A percentile compares a stretch with the other conserved stretches of the same genome.
These are phyloP conservation scores for Trogon melanurus DNA, from an alignment of 2,113 vertebrate species.

Conservation along the genomic window DNA sequence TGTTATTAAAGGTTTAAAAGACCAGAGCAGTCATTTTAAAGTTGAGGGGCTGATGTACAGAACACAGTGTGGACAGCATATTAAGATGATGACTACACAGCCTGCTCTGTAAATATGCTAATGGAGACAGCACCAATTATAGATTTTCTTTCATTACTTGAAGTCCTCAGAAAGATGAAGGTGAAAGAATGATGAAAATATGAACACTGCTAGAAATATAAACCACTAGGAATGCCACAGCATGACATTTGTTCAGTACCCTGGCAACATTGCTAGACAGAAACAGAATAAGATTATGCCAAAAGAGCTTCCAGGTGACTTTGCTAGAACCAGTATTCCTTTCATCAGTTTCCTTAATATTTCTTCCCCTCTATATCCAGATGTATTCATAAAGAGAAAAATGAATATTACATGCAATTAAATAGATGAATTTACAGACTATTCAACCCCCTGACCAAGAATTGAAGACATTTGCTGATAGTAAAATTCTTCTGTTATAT, in stretches of 20 bases:
- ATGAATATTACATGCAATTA: neutral
- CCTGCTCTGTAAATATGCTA: slow-evolving; percentile 5
- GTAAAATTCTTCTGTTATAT: neutral
- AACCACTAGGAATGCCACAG: neutral
- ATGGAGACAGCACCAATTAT: neutral
- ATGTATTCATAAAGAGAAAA: neutral
- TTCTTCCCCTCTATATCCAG: neutral
- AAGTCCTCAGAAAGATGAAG: neutral
- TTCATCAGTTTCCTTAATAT: neutral
- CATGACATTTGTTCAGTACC: neutral
- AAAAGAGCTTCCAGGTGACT: neutral
- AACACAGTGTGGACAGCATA: neutral
- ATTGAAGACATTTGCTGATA: neutral
- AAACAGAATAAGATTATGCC: neutral
- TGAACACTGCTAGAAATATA: neutral
- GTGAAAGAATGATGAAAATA: neutral
- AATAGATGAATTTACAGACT: neutral
- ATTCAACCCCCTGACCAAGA: neutral
- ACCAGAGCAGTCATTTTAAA: neutral
- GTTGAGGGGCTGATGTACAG: neutral
- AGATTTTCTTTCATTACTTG: neutral
- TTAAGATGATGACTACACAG: neutral
- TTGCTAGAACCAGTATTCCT: neutral
- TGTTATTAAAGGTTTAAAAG: neutral
- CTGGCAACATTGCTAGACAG: neutral